Evolutionary conservation across 2,113 vertebrate species (phyloP), one percentile per base, ranked within the genome.

Genomic region (Capreolus pygargus): DNA sequence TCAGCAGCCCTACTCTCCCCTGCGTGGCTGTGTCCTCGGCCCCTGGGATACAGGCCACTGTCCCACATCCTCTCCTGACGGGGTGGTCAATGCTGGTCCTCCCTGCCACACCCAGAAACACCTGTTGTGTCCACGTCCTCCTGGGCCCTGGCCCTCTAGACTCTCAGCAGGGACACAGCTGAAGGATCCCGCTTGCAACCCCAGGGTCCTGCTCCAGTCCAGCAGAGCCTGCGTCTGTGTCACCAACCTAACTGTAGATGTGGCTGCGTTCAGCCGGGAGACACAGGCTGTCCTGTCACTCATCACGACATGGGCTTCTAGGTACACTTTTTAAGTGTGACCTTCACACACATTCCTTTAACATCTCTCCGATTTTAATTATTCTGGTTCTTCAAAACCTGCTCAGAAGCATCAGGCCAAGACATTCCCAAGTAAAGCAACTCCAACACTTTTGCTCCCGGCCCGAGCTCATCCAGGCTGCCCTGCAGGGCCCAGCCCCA

Each of bases 381-480:
- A 6, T 6, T 25, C 52, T 23, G 28, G 5, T 8, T 12, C 47
- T 39, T 36, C 30, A 16, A 14, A 30, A 9, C 43, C 36, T 43
- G 52, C 83, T 81, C 47, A 21, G 86, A 50, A n/a, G 58, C n/a
- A 1, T 55, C 33, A 13, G 57, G 21, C 14, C 17, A 6, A 7
- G n/a, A 13, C 11, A 0, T 28, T n/a, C n/a, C 5, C 27, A 1
- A 57, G 30, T 23, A 28, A 3, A 30, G 33, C 7, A 3, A 54
- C 19, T 8, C 25, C 23, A 6, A 1, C 7, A 1, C 14, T 45
- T 25, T 17, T 23, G 54, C 27, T 0, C 52, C 4, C 3, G 2
- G 28, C 6, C 45, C 11, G 47, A 1, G 4, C n/a, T 52, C 9
- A 0, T 2, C 2, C 45, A 0, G 2, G 3, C 21, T 1, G 57